Base-by-base conservation (phyloP, 30 jellyfish, hydroid and myxozoan species). In the Turritopsis rubra region DNA sequence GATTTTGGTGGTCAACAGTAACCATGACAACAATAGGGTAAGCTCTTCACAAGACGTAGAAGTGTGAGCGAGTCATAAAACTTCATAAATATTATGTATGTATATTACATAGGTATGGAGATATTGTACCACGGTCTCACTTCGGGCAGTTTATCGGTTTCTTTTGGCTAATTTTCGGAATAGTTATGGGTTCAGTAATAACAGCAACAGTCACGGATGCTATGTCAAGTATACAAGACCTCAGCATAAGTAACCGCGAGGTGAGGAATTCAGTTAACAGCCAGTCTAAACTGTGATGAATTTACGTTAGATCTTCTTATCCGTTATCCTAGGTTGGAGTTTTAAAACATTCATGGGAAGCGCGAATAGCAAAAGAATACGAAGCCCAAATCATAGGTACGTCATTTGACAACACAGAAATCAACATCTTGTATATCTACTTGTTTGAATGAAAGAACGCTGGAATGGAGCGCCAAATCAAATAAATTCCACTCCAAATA, bases 1-100 rank as follows among this genome's bases (percentile, higher is more conserved):
- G 77, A 68, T 68, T 68, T 68, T 68, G 77, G 77, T 68, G 77
- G 77, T 68, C 77, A n/a, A 68, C 77, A 68, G 77, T 68, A 19
- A 68, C 77, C 16, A 68, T 68, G 77, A 68, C 77, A 7, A 68
- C 77, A 27, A 68, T 68, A 8, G 77, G 77, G 77, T 68, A 27
- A 68, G 77, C 30, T 68, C 0, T 9, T 5, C 60, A 41, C 5
- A 41, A 41, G 13, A 41, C 60, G 60, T 41, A 13, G 60, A 41
- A 41, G 60, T 41, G 60, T 41, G 60, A 13, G 9, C 60, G 13
- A 13, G 60, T 41, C 13, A 13, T 41, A 41, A 41, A 41, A 41
- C n/a, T n/a, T n/a, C n/a, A n/a, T n/a, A n/a, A n/a, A n/a, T n/a
- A n/a, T n/a, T n/a, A n/a, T n/a, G n/a, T 21, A 18, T 21, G 0